Conservation (phyloP, 2,797 vertebrate species). For the Sebastes hubbsi region DNA sequence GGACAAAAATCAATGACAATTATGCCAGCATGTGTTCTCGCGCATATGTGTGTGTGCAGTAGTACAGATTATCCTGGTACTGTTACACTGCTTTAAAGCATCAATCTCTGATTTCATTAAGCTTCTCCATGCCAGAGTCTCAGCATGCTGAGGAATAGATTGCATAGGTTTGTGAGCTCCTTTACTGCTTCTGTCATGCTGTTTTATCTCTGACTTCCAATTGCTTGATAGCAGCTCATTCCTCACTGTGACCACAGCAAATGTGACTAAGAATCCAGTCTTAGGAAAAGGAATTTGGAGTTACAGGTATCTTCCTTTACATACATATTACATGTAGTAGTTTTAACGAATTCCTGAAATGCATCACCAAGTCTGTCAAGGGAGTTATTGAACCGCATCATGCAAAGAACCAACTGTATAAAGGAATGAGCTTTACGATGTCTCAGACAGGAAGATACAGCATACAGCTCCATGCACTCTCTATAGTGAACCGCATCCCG, state of each 20-base stretch:
- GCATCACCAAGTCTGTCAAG: neutral
- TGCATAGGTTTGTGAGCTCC: slow-evolving; percentile 38
- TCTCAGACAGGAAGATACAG: neutral
- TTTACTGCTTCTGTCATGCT: slow-evolving; percentile 28
- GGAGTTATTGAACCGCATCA: neutral
- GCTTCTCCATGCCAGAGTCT: slow-evolving; percentile 23
- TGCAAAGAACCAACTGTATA: neutral
- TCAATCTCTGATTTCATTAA: slow-evolving; percentile 49
- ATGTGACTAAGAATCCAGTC: neutral
- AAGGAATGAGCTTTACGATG: neutral
- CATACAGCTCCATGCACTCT: neutral
- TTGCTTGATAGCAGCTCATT: neutral
- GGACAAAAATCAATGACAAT: slow-evolving; percentile 25
- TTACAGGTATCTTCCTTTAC: neutral
- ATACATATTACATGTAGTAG: neutral
- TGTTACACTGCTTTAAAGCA: slow-evolving; percentile 37
- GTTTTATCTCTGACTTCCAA: slow-evolving; percentile 16
- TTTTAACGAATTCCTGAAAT: neutral
- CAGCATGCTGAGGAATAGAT: slow-evolving; percentile 3
- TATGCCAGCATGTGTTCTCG: neutral
- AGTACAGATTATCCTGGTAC: slow-evolving; percentile 45
- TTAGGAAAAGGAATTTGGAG: neutral
- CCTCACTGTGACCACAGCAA: neutral
- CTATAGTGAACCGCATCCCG: neutral
- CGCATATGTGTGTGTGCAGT: neutral